Percentiles rank a stretch among this genome's conserved stretches.
Evolutionary conservation across 2,113 vertebrate genomes (phyloP).

Genomic region (Hydropotes inermis): DNA sequence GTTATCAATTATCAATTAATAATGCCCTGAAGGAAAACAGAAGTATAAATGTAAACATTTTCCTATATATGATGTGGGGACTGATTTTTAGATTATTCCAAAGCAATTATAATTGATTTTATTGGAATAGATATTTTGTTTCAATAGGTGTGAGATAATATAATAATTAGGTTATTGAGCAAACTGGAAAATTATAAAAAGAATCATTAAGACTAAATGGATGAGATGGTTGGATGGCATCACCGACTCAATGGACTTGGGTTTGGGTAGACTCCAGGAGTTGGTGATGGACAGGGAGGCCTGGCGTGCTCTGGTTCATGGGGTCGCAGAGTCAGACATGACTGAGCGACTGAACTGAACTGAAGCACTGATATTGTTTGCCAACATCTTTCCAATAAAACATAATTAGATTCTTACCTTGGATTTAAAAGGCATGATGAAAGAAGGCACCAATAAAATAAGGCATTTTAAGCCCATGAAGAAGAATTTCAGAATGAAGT

Average conservation of each 20-base stretch:
- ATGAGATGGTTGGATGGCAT: neutral
- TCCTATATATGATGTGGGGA: neutral
- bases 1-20: neutral
- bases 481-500: conserved; percentile 94
- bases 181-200: conserved; percentile 26
- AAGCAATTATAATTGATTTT: conserved; percentile 49
- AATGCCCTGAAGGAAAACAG: neutral
- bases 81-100: conserved; percentile 37
- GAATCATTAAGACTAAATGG: conserved; percentile 19
- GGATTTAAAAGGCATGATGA: conserved; percentile 88
- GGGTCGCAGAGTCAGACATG: neutral
- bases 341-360: neutral
- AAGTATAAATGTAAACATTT: conserved; percentile 29
- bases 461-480: conserved; percentile 97
- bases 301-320: neutral
- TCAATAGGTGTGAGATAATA: conserved; percentile 15
- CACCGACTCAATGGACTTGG: neutral
- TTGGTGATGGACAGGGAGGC: neutral
- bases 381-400: conserved; percentile 44
- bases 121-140: neutral
- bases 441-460: conserved; percentile 91
- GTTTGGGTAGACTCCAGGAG: neutral
- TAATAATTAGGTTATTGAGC: conserved; percentile 16
- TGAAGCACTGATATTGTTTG: neutral
- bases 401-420: conserved; percentile 85